A percentile compares a stretch with the other conserved stretches of the same genome.
Evolutionary conservation across 2,888 invertebrate genomes (phyloP).

Genomic region (Lottia gigantea): DNA sequence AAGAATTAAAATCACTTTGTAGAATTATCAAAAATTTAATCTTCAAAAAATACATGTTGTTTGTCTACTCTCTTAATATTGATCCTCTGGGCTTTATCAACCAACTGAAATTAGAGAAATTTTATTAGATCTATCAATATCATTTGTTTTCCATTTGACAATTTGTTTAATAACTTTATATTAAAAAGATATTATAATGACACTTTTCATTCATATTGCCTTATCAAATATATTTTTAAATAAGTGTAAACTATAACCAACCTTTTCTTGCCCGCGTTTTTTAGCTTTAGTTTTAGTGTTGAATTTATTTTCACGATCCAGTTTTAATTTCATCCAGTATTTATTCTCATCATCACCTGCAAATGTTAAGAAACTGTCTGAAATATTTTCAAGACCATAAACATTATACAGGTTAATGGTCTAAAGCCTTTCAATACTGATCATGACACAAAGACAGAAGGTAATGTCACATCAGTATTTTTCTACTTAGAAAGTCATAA

Average conservation of each 20-base stretch:
- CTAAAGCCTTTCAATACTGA: no score
- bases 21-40: slow-evolving; percentile 26
- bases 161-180: no score
- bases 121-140: no score
- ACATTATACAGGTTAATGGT: no score
- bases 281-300: slow-evolving; percentile 41
- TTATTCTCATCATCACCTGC: slow-evolving; percentile 77
- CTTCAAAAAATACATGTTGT: slow-evolving; percentile 48
- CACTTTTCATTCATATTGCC: no score
- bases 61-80: slow-evolving; percentile 40
- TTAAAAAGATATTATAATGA: no score
- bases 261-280: slow-evolving; percentile 49
- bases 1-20: no score
- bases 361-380: background rate
- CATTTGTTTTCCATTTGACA: no score
- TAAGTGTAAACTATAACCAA: slow-evolving; percentile 10
- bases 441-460: no score
- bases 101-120: slow-evolving; percentile 35
- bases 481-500: background rate
- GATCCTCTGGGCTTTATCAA: slow-evolving; percentile 48
- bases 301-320: slow-evolving; percentile 73
- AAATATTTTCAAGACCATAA: no score
- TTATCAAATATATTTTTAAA: no score
- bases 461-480: no score
- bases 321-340: slow-evolving; percentile 84